Evolutionary conservation across 2,888 invertebrate genomes (phyloP), one percentile per base, ranked within the genome.

Genomic region (Orthosia gracilis): DNA sequence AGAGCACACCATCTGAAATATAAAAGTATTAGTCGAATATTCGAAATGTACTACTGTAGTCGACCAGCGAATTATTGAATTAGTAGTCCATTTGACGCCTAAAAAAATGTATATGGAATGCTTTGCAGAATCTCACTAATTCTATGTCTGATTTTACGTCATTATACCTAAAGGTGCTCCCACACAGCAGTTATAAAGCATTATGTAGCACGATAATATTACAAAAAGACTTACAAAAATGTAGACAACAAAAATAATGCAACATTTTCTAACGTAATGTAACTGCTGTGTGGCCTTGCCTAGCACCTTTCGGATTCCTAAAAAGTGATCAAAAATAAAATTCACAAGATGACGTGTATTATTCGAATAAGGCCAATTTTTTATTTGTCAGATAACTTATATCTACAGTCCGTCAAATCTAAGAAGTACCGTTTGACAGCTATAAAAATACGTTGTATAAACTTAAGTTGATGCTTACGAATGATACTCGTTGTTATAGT

Each of bases 101-200:
- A 9, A n/a, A 58, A 79, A 62, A 80, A 52, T 70, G 12, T 55
- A 67, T 62, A 70, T 71, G 68, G 70, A 65, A 76, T 69, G 69
- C 66, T 83, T 85, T 80, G 61, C 69, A 59, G 69, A 80, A 84
- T 80, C 80, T 80, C 71, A 83, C 45, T 73, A 55, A 40, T 23
- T 58, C 55, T 64, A 58, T 31, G 45, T 71, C 64, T 85, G 73
- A 58, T 63, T 69, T 64, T 57, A 50, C 4, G 40, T 66, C 26
- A 31, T 62, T 54, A 15, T 49, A 54, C 23, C 23, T 13, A 59
- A 50, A 5, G 31, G 18, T 47, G 68, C 50, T 45, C 3, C 13
- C 31, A 23, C 15, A 45, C 15, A 58, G 9, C 40, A 40, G 40
- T 40, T 40, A 40, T 40, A 40, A 40, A 40, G 9, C 40, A 40